Percentiles rank a stretch among this genome's conserved stretches.
Conservation (phyloP, 2,888 invertebrate genomes). For the Nysson spinosus region DNA sequence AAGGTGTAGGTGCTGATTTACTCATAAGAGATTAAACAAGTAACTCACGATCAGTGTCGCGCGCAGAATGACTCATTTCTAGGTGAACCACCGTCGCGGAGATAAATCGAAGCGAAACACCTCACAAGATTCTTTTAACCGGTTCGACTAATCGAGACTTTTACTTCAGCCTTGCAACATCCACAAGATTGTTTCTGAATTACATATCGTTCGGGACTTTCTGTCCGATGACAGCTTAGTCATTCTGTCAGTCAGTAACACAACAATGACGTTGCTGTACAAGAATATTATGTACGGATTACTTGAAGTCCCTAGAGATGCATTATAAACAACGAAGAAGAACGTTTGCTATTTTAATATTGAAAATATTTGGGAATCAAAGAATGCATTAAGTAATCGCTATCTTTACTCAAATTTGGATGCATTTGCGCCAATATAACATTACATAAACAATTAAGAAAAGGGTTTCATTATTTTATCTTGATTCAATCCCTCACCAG, state of each 20-base stretch:
- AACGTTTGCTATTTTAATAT: too few relatives aligned
- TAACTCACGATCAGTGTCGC: background rate
- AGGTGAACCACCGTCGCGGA: conserved; percentile 30
- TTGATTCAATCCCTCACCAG: too few relatives aligned
- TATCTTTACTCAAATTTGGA: too few relatives aligned
- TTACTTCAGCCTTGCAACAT: conserved; percentile 25
- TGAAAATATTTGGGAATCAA: too few relatives aligned
- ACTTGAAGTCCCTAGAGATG: too few relatives aligned
- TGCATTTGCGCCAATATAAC: too few relatives aligned
- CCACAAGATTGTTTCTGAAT: conserved; percentile 7
- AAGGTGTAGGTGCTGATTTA: background rate
- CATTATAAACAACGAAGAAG: too few relatives aligned
- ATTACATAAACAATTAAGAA: too few relatives aligned
- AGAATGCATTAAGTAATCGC: too few relatives aligned
- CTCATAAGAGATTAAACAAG: conserved; percentile 31
- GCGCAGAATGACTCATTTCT: conserved; percentile 46
- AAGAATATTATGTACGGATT: too few relatives aligned
- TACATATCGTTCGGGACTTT: background rate
- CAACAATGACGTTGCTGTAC: background rate
- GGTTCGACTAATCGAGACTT: conserved; percentile 47
- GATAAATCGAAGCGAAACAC: conserved; percentile 11
- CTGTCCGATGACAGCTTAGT: background rate
- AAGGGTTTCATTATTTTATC: too few relatives aligned
- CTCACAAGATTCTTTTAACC: conserved; percentile 26
- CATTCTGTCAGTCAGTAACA: background rate